A percentile compares a stretch with the other conserved stretches of the same genome.
These are phyloP conservation scores for Lutjanus erythropterus DNA, from an alignment of 2,113 vertebrate species.

Conservation along the genomic window DNA sequence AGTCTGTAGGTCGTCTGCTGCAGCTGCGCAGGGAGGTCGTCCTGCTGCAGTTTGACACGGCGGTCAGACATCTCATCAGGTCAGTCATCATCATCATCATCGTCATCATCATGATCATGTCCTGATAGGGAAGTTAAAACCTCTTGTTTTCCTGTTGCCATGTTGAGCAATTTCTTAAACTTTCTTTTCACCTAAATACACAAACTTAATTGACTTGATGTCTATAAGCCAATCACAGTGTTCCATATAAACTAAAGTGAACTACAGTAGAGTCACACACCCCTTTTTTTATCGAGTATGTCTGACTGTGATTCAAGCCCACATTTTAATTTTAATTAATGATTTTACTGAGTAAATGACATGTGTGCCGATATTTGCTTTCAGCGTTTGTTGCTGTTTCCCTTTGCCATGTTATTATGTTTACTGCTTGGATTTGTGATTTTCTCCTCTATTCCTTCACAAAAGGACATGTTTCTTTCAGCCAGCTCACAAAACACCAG, in stretches of 20 bases:
- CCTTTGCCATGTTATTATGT: neutral
- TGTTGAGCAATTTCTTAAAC: too few relatives aligned
- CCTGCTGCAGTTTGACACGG: slow-evolving; percentile 82
- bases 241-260: too few relatives aligned
- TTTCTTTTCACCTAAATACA: too few relatives aligned
- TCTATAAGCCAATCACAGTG: too few relatives aligned
- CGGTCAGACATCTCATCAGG: slow-evolving; percentile 78
- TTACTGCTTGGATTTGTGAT: neutral
- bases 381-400: neutral
- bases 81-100: slow-evolving; percentile 35
- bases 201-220: too few relatives aligned
- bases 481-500: neutral
- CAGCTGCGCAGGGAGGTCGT: slow-evolving; percentile 78
- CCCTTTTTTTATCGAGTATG: too few relatives aligned
- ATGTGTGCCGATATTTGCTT: too few relatives aligned
- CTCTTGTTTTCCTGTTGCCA: neutral
- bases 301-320: too few relatives aligned
- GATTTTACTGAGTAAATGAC: too few relatives aligned
- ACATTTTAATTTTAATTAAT: too few relatives aligned
- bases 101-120: neutral
- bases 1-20: slow-evolving; percentile 74
- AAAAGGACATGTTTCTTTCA: neutral
- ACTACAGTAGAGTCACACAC: too few relatives aligned
- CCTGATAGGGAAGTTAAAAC: neutral
- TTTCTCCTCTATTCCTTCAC: neutral